These are phyloP conservation scores for Parasteatoda lunata DNA, from an alignment of 2,888 invertebrate genomes.

Conservation along the genomic window DNA sequence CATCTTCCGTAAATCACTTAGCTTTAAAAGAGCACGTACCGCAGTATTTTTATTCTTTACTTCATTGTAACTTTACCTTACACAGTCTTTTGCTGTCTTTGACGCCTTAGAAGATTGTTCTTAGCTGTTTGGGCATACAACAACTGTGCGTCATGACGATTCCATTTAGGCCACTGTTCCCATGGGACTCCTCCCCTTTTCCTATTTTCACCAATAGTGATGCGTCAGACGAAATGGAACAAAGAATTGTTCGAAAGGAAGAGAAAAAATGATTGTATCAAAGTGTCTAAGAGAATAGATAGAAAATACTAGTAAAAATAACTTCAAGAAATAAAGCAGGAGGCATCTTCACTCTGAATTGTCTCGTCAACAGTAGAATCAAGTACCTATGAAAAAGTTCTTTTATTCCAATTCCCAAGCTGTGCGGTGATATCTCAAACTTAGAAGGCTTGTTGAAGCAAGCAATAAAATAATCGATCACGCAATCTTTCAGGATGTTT, in stretches of 20 bases:
- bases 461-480: conserved; percentile 58
- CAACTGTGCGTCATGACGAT: conserved; percentile 50
- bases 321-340: conserved; percentile 31
- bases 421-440: conserved; percentile 30
- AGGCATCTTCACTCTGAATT: conserved; percentile 45
- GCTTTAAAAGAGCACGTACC: conserved; percentile 60
- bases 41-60: neutral
- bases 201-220: conserved; percentile 45
- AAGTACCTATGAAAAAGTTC: conserved; percentile 21
- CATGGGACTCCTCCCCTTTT: conserved; percentile 49
- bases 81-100: conserved; percentile 30
- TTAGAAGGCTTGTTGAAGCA: conserved; percentile 49
- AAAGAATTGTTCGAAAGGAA: conserved; percentile 10
- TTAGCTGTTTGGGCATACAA: conserved; percentile 47
- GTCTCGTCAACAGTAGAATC: conserved; percentile 48
- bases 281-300: conserved; percentile 8
- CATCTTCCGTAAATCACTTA: conserved; percentile 59
- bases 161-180: conserved; percentile 57
- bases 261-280: neutral
- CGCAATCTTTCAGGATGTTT: neutral
- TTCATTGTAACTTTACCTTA: conserved; percentile 39
- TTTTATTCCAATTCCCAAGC: conserved; percentile 39
- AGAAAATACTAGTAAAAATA: conserved; percentile 43
- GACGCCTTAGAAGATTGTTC: conserved; percentile 58
- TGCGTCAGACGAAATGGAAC: conserved; percentile 52